A percentile compares a stretch with the other conserved stretches of the same genome.
phyloP scores from a whole-genome alignment of 2,888 invertebrate genomes.

The Euproctis similis region DNA sequence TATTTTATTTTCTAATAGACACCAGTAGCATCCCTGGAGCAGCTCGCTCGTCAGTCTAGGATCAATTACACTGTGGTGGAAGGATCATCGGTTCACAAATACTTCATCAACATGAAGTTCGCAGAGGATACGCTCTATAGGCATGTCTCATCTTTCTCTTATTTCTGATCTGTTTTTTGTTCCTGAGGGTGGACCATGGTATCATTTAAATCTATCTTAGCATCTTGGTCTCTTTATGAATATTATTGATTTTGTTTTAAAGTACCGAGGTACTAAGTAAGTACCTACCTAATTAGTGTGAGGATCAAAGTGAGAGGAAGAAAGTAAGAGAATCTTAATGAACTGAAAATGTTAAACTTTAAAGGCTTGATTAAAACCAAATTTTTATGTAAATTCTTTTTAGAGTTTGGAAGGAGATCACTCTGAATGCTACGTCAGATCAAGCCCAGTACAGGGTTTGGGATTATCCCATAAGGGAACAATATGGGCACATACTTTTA shows the following conservation, averaged over 20 bases:
- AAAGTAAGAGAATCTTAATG: no score
- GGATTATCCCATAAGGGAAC: conserved; percentile 95
- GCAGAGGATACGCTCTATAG: conserved; percentile 92
- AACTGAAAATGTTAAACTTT: no score
- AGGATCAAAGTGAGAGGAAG: no score
- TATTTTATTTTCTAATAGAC: conserved; percentile 72
- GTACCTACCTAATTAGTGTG: no score
- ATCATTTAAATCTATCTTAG: no score
- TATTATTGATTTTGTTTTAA: no score
- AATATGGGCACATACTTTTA: conserved; percentile 89
- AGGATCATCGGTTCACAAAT: conserved; percentile 84
- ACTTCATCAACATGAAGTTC: conserved; percentile 93
- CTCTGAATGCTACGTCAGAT: conserved; percentile 87
- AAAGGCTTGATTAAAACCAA: no score
- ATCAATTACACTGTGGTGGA: conserved; percentile 92
- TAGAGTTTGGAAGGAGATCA: conserved; percentile 93
- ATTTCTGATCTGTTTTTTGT: no score
- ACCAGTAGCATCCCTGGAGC: conserved; percentile 90
- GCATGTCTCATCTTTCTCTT: conserved; percentile 54
- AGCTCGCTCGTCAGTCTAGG: conserved; percentile 88
- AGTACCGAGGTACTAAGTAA: no score
- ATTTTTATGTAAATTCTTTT: no score
- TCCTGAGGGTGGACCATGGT: no score
- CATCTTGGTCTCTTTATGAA: no score
- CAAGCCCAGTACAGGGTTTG: conserved; percentile 88